Conservation (phyloP, 2,797 vertebrate species). For the Spizella passerina region DNA sequence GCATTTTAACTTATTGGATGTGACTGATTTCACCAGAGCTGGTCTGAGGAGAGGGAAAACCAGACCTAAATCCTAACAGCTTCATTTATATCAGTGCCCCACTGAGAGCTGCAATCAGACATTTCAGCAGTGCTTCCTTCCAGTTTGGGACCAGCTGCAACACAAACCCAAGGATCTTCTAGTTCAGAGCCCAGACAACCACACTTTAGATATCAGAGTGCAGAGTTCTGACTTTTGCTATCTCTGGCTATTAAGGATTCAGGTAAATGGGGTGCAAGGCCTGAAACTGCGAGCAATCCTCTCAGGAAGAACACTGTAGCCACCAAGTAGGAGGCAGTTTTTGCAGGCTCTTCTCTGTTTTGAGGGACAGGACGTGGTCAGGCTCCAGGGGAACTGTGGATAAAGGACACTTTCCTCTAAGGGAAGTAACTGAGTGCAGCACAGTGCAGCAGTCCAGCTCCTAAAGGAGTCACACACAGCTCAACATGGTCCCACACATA, state of each 20-base stretch:
- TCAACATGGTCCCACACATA: not conserved
- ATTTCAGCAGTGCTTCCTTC: not conserved
- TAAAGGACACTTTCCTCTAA: not conserved
- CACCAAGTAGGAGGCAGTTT: not conserved
- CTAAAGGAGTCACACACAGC: not conserved
- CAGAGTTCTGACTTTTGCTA: not conserved
- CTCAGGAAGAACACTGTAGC: not conserved
- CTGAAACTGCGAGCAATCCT: not conserved
- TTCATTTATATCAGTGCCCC: not conserved
- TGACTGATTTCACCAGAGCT: not conserved
- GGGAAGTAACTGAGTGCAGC: not conserved
- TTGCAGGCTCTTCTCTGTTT: not conserved
- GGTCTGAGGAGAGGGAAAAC: not conserved
- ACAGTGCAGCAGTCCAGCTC: not conserved
- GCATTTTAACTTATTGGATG: not conserved
- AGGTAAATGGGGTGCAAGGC: not conserved
- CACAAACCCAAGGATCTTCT: not conserved
- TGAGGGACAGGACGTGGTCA: not conserved
- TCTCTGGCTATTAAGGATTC: not conserved
- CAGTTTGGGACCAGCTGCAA: not conserved
- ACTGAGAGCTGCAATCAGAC: not conserved
- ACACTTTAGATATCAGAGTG: rapidly evolving
- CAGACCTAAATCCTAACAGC: not conserved
- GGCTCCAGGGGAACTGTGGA: not conserved
- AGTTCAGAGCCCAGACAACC: not conserved